These are phyloP conservation scores for Pissodes strobi DNA, from an alignment of 1,140 invertebrate species.

Conservation along the genomic window DNA sequence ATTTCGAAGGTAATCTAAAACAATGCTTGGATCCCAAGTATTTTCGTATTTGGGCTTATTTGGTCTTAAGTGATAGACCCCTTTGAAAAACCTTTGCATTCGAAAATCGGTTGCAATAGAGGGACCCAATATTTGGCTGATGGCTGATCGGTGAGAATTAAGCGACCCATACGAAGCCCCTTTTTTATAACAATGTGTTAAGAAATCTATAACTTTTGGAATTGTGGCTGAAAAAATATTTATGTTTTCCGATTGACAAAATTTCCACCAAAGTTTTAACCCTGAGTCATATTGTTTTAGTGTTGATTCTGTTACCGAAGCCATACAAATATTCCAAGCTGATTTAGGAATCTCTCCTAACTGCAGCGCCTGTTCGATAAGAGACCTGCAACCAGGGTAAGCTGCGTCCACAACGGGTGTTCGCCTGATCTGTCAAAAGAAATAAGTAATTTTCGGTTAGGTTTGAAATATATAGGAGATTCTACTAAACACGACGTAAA, in stretches of 20 bases:
- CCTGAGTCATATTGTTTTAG: neutral
- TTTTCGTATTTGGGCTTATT: constrained; percentile 38
- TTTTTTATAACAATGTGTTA: neutral
- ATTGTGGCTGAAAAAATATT: neutral
- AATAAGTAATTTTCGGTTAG: neutral
- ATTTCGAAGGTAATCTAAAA: constrained; percentile 25
- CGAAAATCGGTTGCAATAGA: neutral
- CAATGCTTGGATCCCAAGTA: constrained; percentile 38
- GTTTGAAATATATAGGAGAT: too few species aligned
- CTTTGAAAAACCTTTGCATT: constrained; percentile 42
- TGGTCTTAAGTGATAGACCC: too few species aligned
- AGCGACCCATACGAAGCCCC: neutral
- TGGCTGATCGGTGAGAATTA: neutral
- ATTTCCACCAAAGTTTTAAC: neutral
- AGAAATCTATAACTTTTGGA: neutral
- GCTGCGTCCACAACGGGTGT: neutral
- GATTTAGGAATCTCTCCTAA: neutral
- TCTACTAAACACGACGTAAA: too few species aligned
- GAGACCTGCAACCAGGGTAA: neutral
- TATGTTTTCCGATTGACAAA: neutral
- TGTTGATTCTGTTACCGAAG: neutral
- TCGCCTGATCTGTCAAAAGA: neutral
- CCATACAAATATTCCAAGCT: neutral
- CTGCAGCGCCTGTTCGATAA: neutral
- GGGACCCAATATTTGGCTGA: neutral